phyloP scores from a whole-genome alignment of 2,113 vertebrate genomes.

The Ardeotis arabs region DNA sequence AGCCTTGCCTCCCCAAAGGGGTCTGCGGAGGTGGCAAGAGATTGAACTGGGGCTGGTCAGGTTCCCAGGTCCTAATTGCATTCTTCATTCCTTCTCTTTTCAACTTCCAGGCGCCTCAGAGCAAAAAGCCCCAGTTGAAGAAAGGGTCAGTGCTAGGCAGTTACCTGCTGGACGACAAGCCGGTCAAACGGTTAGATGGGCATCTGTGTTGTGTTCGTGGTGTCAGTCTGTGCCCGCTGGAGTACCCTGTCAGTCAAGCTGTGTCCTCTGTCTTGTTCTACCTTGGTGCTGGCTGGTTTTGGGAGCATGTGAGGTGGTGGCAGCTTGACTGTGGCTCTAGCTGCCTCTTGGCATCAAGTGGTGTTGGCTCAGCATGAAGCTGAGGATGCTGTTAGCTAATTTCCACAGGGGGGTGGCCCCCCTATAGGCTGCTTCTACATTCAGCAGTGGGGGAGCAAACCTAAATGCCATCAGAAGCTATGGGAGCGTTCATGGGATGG shows the following conservation, averaged over 20 bases:
- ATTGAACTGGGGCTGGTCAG: background rate
- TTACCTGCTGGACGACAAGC: conserved; percentile 75
- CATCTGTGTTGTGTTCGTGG: conserved; percentile 6
- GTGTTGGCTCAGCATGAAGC: background rate
- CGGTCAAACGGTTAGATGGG: conserved; percentile 77
- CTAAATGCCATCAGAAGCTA: background rate
- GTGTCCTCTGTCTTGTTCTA: background rate
- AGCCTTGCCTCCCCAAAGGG: rapidly evolving
- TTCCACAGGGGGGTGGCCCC: background rate
- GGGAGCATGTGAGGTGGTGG: background rate
- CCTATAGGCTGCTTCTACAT: background rate
- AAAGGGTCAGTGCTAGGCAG: conserved; percentile 82
- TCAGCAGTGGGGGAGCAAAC: background rate
- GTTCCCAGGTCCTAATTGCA: background rate
- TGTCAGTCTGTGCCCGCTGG: background rate
- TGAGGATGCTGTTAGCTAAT: background rate
- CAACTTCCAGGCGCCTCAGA: conserved; percentile 71
- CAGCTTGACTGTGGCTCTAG: background rate
- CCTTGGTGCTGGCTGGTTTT: background rate
- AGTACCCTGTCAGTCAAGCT: background rate
- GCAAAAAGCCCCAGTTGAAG: conserved; percentile 76
- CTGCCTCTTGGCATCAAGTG: background rate
- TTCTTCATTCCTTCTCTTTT: conserved; percentile 47
- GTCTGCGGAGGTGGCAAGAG: background rate
- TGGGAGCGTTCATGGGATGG: background rate